These are phyloP conservation scores for Thamnaconus septentrionalis DNA, from an alignment of 2,113 vertebrate species.

Conservation along the genomic window DNA sequence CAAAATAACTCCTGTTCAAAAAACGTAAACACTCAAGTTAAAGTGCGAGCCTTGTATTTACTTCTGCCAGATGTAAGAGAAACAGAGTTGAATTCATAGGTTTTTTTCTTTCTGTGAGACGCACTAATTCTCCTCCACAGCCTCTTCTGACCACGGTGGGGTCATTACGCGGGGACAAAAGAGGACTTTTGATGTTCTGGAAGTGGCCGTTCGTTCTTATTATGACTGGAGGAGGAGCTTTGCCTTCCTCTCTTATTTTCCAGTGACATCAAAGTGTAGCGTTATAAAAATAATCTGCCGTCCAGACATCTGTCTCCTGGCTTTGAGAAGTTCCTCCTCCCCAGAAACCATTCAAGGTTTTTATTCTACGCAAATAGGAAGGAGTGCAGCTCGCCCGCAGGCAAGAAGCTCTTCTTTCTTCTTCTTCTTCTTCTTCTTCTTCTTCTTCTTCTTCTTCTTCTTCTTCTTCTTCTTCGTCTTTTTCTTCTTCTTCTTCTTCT, in stretches of 20 bases:
- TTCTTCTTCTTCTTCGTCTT: too few relatives aligned
- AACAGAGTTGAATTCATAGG: too few relatives aligned
- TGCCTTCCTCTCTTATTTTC: conserved; percentile 24
- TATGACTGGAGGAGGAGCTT: conserved; percentile 27
- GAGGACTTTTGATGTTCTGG: conserved; percentile 10
- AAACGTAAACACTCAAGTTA: too few relatives aligned
- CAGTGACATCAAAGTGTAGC: conserved; percentile 32
- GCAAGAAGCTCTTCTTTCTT: too few relatives aligned
- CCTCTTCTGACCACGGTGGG: background rate
- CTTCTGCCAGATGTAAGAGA: too few relatives aligned
- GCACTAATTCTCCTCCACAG: too few relatives aligned
- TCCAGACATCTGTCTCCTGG: conserved; percentile 29
- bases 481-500: too few relatives aligned
- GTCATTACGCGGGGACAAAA: background rate
- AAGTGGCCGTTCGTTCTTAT: conserved; percentile 17
- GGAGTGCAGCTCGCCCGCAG: conserved; percentile 8
- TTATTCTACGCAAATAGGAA: conserved; percentile 23
- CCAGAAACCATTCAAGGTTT: conserved; percentile 36
- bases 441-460: too few relatives aligned
- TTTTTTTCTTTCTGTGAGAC: too few relatives aligned
- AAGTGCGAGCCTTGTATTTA: too few relatives aligned
- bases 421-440: too few relatives aligned
- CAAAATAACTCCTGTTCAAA: too few relatives aligned
- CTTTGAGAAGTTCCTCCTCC: conserved; percentile 27
- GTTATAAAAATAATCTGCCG: conserved; percentile 20